These are phyloP conservation scores for Oxygymnocypris stewartii DNA, from an alignment of 2,113 vertebrate genomes.

Conservation along the genomic window DNA sequence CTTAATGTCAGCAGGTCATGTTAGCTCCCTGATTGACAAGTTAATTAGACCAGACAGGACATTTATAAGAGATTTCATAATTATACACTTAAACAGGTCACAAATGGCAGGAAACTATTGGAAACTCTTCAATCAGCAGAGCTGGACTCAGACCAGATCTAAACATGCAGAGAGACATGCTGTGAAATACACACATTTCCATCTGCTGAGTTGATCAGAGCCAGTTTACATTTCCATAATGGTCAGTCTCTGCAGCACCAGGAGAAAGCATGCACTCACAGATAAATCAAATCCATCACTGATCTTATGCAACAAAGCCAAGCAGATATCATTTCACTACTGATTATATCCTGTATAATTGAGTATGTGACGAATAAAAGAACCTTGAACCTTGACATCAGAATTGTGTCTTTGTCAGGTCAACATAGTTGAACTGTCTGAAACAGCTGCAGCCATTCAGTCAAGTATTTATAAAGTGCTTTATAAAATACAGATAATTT, in stretches of 20 bases:
- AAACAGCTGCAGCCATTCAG: neutral
- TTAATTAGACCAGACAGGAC: neutral
- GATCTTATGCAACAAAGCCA: neutral
- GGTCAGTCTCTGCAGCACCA: neutral
- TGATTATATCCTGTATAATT: too few relatives aligned
- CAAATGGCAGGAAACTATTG: neutral
- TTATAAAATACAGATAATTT: too few relatives aligned
- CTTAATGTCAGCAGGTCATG: neutral
- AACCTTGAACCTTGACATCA: too few relatives aligned
- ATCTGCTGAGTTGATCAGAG: neutral
- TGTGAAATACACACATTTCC: neutral
- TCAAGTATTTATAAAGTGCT: too few relatives aligned
- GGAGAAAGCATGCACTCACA: neutral
- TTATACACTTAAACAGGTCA: neutral
- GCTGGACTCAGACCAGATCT: neutral
- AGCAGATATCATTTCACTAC: too few relatives aligned
- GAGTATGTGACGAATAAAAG: too few relatives aligned
- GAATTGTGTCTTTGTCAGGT: neutral
- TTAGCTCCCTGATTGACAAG: neutral
- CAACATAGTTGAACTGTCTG: neutral
- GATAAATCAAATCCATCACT: neutral
- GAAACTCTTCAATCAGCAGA: neutral
- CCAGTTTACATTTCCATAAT: neutral
- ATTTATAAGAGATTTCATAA: neutral
- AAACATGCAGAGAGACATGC: neutral